A percentile compares a stretch with the other conserved stretches of the same genome.
These are phyloP conservation scores for Esperia sulphurella DNA, from an alignment of 2,888 invertebrate genomes.

Conservation along the genomic window DNA sequence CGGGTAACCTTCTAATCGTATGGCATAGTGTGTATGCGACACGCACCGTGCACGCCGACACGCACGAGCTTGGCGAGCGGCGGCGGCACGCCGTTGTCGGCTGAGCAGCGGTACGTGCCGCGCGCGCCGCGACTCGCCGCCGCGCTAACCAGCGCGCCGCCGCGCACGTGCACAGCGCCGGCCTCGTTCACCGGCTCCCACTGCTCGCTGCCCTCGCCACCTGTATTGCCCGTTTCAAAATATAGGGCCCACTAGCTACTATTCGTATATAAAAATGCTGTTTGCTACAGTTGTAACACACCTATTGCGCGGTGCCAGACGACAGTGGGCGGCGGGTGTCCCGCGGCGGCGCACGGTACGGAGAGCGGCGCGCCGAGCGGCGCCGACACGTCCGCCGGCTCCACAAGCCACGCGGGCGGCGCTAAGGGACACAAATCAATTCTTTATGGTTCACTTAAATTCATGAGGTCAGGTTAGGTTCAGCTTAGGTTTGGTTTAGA, in stretches of 20 bases:
- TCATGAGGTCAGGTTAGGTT: no score
- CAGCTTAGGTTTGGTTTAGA: no score
- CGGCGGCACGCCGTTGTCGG: constrained; percentile 89
- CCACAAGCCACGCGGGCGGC: constrained; percentile 84
- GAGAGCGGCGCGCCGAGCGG: constrained; percentile 84
- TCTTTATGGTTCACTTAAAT: no score
- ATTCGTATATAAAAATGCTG: no score
- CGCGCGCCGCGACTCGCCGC: no score
- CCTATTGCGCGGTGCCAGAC: constrained; percentile 81
- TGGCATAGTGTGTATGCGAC: no score
- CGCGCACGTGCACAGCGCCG: constrained; percentile 21
- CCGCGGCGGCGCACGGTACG: constrained; percentile 85
- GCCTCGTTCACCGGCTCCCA: constrained; percentile 30
- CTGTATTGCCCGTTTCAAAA: no score
- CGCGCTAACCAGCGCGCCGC: constrained; percentile 85
- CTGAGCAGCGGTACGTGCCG: no score
- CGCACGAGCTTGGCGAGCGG: constrained; percentile 89
- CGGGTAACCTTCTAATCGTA: no score
- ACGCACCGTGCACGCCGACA: constrained; percentile 86
- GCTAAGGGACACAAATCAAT: constrained; percentile 69
- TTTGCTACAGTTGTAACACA: constrained; percentile 17
- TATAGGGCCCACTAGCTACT: no score
- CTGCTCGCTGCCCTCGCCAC: constrained; percentile 21
- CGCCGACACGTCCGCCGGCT: constrained; percentile 84
- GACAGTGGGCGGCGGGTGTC: constrained; percentile 84